Percentiles rank a stretch among this genome's conserved stretches.
Conservation (phyloP, 2,113 vertebrate genomes). For the Orthonyx spaldingii region DNA sequence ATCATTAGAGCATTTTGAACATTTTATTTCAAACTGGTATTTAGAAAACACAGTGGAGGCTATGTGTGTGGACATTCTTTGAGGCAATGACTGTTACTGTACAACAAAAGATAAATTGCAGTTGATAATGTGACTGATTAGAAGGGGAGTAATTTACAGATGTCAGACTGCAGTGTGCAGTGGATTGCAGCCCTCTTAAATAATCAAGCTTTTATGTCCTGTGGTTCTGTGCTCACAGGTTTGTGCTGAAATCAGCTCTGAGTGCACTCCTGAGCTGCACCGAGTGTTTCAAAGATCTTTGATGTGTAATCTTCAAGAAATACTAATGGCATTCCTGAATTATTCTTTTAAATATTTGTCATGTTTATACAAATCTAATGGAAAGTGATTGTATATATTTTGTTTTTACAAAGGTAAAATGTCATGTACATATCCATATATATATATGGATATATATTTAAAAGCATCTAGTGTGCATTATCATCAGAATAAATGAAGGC, state of each 20-base stretch:
- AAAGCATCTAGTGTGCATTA: background rate
- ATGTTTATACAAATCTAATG: background rate
- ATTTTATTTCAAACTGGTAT: background rate
- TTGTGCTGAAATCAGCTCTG: background rate
- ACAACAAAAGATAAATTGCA: slow-evolving; percentile 11
- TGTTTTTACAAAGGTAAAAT: background rate
- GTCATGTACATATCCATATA: background rate
- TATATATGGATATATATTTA: background rate
- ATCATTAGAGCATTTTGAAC: background rate
- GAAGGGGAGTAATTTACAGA: background rate
- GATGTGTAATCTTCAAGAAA: background rate
- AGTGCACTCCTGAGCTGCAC: background rate
- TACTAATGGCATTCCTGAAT: background rate
- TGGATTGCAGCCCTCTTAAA: background rate
- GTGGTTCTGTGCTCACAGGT: background rate
- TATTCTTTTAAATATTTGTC: background rate
- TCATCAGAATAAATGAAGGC: background rate
- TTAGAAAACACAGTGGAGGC: background rate
- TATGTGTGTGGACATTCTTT: background rate
- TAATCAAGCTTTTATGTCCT: background rate
- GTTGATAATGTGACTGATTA: background rate
- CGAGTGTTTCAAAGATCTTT: background rate
- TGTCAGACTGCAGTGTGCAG: background rate
- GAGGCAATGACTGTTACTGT: background rate
- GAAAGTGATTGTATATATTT: background rate